phyloP scores from a whole-genome alignment of 2,888 invertebrate genomes.

The Sarcophaga variegata region DNA sequence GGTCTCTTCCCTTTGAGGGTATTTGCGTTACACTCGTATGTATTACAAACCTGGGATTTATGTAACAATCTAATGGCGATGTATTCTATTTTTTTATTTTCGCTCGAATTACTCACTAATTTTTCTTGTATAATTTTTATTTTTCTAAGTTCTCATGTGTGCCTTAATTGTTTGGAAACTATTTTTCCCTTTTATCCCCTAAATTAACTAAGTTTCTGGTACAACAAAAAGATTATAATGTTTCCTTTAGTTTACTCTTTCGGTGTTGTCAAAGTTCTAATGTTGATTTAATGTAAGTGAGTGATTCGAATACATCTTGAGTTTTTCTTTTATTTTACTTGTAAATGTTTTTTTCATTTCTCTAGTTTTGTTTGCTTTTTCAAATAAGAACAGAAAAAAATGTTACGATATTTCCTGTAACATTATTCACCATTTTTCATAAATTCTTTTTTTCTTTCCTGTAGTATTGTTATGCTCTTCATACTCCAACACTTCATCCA shows the following conservation, averaged over 20 bases:
- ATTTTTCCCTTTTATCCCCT: background rate
- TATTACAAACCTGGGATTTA: no score
- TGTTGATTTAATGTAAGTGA: slow-evolving; percentile 60
- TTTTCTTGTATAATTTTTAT: no score
- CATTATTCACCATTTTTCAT: slow-evolving; percentile 61
- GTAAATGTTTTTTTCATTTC: slow-evolving; percentile 33
- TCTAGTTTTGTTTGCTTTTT: slow-evolving; percentile 38
- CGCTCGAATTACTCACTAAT: no score
- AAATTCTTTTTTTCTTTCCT: background rate
- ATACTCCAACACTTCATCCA: slow-evolving; percentile 24
- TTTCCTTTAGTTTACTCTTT: background rate
- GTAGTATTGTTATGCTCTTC: background rate
- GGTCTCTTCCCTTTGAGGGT: no score
- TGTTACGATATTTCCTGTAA: slow-evolving; percentile 62
- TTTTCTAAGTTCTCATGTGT: no score
- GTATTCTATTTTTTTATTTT: no score
- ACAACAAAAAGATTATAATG: background rate
- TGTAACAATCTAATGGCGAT: no score
- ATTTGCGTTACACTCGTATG: no score
- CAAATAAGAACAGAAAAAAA: background rate
- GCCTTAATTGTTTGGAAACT: no score
- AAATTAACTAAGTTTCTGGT: background rate
- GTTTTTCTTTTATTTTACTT: slow-evolving; percentile 23
- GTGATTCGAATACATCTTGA: slow-evolving; percentile 52
- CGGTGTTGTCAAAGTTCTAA: slow-evolving; percentile 23